Evolutionary conservation across 2,113 vertebrate species (phyloP), one percentile per base, ranked within the genome.

Genomic region (Hyaena hyaena): DNA sequence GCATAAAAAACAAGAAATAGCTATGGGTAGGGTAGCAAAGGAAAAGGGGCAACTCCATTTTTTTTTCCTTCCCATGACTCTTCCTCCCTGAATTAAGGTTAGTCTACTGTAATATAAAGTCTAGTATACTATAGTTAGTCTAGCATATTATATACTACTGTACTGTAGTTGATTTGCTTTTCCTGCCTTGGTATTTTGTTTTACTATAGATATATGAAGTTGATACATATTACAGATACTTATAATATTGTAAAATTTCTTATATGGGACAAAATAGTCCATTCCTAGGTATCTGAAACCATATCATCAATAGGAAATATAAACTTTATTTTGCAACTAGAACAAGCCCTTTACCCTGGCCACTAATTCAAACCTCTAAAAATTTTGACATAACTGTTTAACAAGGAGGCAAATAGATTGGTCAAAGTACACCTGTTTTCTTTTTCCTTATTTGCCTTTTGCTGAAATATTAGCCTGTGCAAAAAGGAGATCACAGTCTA

Each of bases 391-490:
- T 48, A 88, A 35, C 55, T 77, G 1, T 79, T 92, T 68, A 86
- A 90, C 28, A 92, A 85, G 87, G 69, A 91, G n/a, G 33, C 89
- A 79, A 43, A 69, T 76, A 65, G 43, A 82, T 50, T 90, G 65
- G n/a, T 97, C 87, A 96, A 7, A 53, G 16, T 79, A 24, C 63
- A 96, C 66, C 55, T 83, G 0, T 93, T 76, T 95, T 88, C 21
- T 88, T 76, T 96, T 95, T 92, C 74, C 55, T 95, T 76, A 76
- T 88, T 89, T 96, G 63, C 55, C 69, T 50, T 96, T 95, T 82
- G 24, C 93, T 89, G 31, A 93, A 97, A 92, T 80, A 88, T 74
- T 68, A 92, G 68, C 58, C 26, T 87, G 19, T 45, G 10, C 9
- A 93, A 93, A 94, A 96, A 88, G 71, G 96, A 84, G 65, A 88